Base-by-base conservation (phyloP, 2,888 invertebrate genomes). In the Mythimna ferrago region DNA sequence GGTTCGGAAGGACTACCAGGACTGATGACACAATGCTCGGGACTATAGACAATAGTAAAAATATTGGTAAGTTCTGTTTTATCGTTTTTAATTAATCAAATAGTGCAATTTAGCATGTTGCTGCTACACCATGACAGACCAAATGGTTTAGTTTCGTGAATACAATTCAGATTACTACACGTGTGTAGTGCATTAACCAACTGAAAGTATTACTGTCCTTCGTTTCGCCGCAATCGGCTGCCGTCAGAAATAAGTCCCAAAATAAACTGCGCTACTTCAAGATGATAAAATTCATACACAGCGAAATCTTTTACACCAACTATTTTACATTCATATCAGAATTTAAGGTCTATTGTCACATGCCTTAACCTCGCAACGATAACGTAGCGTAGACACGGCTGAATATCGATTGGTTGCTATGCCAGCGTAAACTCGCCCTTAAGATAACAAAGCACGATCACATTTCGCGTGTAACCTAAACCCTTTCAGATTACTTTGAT, bases 1-100 rank as follows among this genome's bases (percentile, higher is more conserved):
- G 95, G 0, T 96, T 96, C 73, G 93, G 93, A 53, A 88, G 96
- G 73, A 89, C 93, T 7, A 76, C 91, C 9, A 89, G 96, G 76
- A 92, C 93, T 35, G 96, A 96, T 26, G 96, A 96, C 3, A 89
- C 94, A 0, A 96, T 96, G 94, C 89, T 96, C n/a, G 92, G 92
- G 35, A 89, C 94, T 2, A 92, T 95, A 86, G 96, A 96, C 62
- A 96, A 96, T 81, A 91, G 86, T 78, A 96, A 96, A 91, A 87
- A 85, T 78, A 86, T 95, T 77, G 96, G 96, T 96, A 79, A 2
- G 51, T 62, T 60, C 2, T 10, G 1, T 11, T 48, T 11, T 21
- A 11, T 32, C 0, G 48, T 1, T 5, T 11, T 61, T 38, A 16
- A 21, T 54, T 73, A 1, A 14, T 44, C 5, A 1, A 14, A 44